Percentiles rank a stretch among this genome's conserved stretches.
Conservation (phyloP, 2,797 vertebrate species). For the Eulemur rubriventer region DNA sequence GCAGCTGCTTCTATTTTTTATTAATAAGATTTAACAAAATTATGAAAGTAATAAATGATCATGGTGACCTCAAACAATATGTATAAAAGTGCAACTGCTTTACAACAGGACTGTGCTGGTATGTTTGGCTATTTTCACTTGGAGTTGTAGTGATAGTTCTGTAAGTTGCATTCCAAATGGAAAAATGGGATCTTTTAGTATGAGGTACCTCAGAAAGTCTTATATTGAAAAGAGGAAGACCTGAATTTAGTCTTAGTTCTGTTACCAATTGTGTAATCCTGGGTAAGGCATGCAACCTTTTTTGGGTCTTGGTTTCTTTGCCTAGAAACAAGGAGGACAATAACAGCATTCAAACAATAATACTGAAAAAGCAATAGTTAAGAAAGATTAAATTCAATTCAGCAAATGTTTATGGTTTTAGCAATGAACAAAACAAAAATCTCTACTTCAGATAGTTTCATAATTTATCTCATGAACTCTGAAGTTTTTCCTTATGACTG, state of each 20-base stretch:
- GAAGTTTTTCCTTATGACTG: background rate
- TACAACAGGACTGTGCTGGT: background rate
- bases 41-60: background rate
- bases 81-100: background rate
- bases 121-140: background rate
- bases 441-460: background rate
- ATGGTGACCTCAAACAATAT: background rate
- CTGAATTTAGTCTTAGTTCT: background rate
- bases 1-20: background rate
- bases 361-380: background rate
- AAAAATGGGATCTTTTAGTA: background rate
- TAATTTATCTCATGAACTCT: background rate
- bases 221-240: background rate
- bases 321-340: background rate
- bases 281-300: background rate
- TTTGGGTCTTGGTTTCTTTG: constrained; percentile 8
- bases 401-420: background rate
- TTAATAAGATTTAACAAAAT: constrained; percentile 8
- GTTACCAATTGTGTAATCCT: background rate
- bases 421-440: background rate
- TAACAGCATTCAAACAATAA: background rate
- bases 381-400: constrained; percentile 33
- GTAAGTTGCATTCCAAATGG: background rate
- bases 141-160: background rate
- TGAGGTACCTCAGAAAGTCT: background rate